These are phyloP conservation scores for Hetaerina titia DNA, from an alignment of 2,888 invertebrate species.

Conservation along the genomic window DNA sequence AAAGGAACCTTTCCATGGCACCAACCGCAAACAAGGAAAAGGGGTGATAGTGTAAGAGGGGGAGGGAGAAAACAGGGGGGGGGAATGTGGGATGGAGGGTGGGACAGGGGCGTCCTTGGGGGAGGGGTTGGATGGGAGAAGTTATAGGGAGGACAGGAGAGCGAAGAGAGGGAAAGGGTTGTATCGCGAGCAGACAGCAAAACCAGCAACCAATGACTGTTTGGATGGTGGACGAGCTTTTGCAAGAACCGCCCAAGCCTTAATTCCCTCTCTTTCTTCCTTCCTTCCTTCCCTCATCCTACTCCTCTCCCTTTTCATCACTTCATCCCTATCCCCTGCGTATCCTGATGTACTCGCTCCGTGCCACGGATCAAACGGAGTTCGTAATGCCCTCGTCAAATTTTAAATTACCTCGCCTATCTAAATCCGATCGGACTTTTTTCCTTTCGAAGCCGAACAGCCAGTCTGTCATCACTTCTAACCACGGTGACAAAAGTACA, in stretches of 20 bases:
- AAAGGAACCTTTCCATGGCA: conserved; percentile 32
- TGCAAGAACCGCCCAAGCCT: conserved; percentile 55
- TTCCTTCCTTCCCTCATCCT: neutral
- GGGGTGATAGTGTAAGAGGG: conserved; percentile 9
- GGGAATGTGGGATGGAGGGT: neutral
- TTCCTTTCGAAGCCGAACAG: neutral
- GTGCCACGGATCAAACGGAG: neutral
- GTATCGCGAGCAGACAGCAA: conserved; percentile 43
- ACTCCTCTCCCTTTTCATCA: neutral
- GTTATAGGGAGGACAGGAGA: neutral
- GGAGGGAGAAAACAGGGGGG: neutral
- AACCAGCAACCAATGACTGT: conserved; percentile 62
- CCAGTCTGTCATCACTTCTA: too few species aligned
- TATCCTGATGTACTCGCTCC: neutral
- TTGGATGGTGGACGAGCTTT: conserved; percentile 43
- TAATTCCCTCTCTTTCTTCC: neutral
- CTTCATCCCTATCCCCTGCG: neutral
- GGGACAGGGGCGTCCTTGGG: conserved; percentile 2
- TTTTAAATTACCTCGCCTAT: neutral
- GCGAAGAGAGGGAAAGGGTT: neutral
- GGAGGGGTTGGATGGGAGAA: neutral
- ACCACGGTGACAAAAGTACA: neutral
- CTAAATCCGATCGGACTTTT: neutral
- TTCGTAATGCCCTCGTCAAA: neutral
- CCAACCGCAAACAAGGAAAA: conserved; percentile 63